phyloP scores from a whole-genome alignment of 2,888 invertebrate species.

The Teleogryllus oceanicus region DNA sequence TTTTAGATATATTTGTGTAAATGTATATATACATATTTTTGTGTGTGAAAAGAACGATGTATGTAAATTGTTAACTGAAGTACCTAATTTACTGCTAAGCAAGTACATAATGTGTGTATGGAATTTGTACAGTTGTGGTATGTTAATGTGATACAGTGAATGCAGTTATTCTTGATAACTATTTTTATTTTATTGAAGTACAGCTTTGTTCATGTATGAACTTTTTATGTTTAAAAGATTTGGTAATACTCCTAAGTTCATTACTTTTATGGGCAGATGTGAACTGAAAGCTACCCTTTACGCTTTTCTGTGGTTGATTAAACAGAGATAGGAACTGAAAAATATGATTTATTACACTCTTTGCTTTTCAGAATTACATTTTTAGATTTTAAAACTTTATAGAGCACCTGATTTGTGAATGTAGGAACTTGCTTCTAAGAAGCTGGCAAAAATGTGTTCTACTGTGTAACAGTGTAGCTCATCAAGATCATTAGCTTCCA shows the following conservation, averaged over 20 bases:
- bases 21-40: not conserved
- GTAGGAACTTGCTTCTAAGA: not conserved
- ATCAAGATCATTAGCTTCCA: not conserved
- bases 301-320: no score
- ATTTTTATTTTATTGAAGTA: no score
- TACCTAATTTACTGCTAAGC: conserved; percentile 4
- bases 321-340: no score
- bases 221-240: no score
- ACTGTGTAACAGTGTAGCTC: conserved; percentile 6
- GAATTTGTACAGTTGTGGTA: conserved; percentile 18
- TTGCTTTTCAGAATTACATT: no score
- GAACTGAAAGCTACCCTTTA: no score
- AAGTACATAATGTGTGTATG: not conserved
- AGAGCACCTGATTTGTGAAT: not conserved
- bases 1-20: not conserved
- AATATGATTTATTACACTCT: no score
- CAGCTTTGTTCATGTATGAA: no score
- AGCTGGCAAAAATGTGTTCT: not conserved
- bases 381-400: no score
- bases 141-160: not conserved
- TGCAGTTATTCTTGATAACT: not conserved
- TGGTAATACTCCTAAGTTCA: no score
- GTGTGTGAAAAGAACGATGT: not conserved
- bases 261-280: no score
- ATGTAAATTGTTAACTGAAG: conserved; percentile 4